Evolutionary conservation across 2,888 invertebrate genomes (phyloP).

Genomic region (Stegana nigrithorax): DNA sequence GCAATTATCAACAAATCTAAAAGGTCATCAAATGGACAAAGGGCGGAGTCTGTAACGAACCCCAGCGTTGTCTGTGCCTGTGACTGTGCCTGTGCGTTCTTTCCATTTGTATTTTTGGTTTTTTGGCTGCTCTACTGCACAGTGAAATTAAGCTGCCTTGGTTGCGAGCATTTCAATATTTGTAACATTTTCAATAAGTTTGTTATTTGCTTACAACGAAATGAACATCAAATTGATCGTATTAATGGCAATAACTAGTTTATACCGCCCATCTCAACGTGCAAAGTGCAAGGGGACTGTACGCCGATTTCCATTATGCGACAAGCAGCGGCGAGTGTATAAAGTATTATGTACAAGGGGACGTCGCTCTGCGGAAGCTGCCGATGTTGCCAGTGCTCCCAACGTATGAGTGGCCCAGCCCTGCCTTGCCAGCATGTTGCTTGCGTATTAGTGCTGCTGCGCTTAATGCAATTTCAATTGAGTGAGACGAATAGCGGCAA

Average conservation of each 20-base stretch:
- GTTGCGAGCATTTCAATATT: not conserved
- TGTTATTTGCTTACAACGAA: slow-evolving; percentile 64
- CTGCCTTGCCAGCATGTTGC: no score
- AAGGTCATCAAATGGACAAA: slow-evolving; percentile 4
- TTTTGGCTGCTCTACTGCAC: no score
- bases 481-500: no score
- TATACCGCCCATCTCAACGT: slow-evolving; percentile 68
- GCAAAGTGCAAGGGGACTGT: slow-evolving; percentile 63
- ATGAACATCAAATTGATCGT: slow-evolving; percentile 69
- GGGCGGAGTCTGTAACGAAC: not conserved
- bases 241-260: slow-evolving; percentile 69
- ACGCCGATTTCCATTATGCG: slow-evolving; percentile 65
- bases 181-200: slow-evolving; percentile 58
- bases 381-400: not conserved
- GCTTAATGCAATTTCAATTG: slow-evolving; percentile 63
- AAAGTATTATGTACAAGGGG: not conserved
- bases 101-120: no score
- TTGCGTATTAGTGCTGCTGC: not conserved
- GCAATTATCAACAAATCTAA: slow-evolving; percentile 10
- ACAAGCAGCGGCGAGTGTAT: slow-evolving; percentile 43
- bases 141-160: no score
- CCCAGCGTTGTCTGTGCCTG: not conserved
- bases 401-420: not conserved
- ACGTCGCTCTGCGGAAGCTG: slow-evolving; percentile 12
- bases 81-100: not conserved